A percentile compares a stretch with the other conserved stretches of the same genome.
Conservation (phyloP, 2,113 vertebrate species). For the Eclectus roratus region DNA sequence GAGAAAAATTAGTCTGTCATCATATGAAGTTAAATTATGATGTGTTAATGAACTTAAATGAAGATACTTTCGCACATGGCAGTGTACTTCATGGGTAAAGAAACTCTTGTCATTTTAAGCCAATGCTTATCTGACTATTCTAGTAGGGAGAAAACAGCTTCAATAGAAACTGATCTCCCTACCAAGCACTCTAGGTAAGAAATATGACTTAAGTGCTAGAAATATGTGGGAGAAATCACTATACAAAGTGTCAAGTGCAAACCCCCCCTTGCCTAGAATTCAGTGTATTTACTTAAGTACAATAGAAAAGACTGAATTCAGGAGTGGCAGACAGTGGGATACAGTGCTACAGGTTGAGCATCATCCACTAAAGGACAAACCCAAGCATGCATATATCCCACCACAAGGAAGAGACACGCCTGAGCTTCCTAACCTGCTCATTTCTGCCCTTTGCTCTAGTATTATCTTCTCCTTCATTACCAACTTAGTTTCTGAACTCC, state of each 20-base stretch:
- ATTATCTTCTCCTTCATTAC: background rate
- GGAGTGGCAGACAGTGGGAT: constrained; percentile 54
- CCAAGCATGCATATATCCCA: background rate
- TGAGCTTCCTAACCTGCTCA: background rate
- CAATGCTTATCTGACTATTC: background rate
- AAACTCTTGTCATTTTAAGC: background rate
- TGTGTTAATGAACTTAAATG: background rate
- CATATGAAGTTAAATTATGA: constrained; percentile 10
- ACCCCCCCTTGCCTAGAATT: background rate
- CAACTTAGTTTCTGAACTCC: background rate
- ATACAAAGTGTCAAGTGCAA: constrained; percentile 44
- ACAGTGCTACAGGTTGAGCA: constrained; percentile 36
- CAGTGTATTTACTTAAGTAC: background rate
- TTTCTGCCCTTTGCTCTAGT: background rate
- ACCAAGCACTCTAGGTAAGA: background rate
- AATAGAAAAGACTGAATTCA: constrained; percentile 10
- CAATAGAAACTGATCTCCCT: background rate
- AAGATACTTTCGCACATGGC: background rate
- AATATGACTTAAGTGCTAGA: background rate
- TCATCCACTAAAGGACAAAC: background rate
- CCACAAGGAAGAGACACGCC: background rate
- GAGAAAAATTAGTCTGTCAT: background rate
- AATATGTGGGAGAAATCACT: background rate
- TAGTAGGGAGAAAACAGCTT: background rate
- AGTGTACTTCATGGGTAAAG: background rate